Conservation (phyloP, 2,113 vertebrate genomes). For the Colius striatus region DNA sequence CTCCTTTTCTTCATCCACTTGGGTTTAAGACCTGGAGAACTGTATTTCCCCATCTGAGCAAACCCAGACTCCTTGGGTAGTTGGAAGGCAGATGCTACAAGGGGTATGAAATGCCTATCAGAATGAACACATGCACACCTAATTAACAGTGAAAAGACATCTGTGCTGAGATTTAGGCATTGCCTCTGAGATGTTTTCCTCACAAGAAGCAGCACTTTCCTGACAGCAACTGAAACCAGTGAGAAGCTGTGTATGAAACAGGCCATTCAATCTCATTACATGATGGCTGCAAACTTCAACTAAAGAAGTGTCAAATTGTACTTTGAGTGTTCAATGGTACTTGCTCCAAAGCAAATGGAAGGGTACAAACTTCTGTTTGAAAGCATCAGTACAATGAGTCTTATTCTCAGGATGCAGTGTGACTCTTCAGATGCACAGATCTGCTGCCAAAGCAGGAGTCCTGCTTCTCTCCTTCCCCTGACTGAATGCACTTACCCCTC, state of each 20-base stretch:
- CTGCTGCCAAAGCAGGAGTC: background rate
- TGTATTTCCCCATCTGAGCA: fast-evolving
- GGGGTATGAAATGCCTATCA: fast-evolving
- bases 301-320: background rate
- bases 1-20: background rate
- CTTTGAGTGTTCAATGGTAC: background rate
- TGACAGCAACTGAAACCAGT: background rate
- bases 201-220: background rate
- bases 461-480: background rate
- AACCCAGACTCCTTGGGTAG: background rate
- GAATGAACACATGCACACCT: background rate
- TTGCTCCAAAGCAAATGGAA: background rate
- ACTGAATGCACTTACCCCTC: fast-evolving
- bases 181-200: background rate
- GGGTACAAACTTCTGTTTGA: background rate
- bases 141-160: background rate
- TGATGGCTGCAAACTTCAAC: background rate
- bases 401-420: background rate
- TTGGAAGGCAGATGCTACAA: background rate
- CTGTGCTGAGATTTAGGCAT: background rate
- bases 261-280: background rate
- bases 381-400: background rate
- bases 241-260: background rate
- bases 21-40: background rate
- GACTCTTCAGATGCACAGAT: background rate